Percentiles rank a stretch among this genome's conserved stretches.
Conservation (phyloP, 1,140 invertebrate genomes). For the Doryteuthis pealeii region DNA sequence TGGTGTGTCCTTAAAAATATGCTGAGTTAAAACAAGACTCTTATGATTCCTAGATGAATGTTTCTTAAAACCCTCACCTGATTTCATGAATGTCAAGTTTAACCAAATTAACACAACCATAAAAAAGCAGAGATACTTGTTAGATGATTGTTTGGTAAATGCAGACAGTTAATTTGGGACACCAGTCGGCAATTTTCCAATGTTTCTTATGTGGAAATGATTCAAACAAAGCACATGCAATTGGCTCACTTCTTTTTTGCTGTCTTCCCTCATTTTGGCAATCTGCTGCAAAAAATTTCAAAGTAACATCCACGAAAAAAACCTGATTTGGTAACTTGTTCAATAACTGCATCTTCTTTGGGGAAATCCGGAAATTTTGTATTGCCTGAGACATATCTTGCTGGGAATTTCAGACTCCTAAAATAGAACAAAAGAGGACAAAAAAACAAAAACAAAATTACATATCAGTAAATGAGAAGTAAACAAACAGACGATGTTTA, state of each 20-base stretch:
- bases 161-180: slow-evolving; percentile 48
- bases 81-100: slow-evolving; percentile 58
- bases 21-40: not conserved
- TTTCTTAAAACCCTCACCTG: slow-evolving; percentile 38
- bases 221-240: not conserved
- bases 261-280: no score
- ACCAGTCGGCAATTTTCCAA: slow-evolving; percentile 46
- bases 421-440: no score
- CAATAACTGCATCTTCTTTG: no score
- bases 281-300: not conserved
- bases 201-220: slow-evolving; percentile 34
- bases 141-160: slow-evolving; percentile 55
- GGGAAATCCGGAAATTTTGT: no score
- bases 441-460: no score
- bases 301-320: not conserved
- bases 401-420: no score
- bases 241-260: no score
- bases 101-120: slow-evolving; percentile 46
- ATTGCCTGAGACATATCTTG: no score
- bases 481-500: no score
- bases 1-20: not conserved
- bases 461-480: no score
- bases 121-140: slow-evolving; percentile 51
- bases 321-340: not conserved
- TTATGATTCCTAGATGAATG: not conserved